A percentile compares a stretch with the other conserved stretches of the same genome.
These are phyloP conservation scores for Drosophila santomea DNA, from an alignment of 1,140 invertebrate species.

Conservation along the genomic window DNA sequence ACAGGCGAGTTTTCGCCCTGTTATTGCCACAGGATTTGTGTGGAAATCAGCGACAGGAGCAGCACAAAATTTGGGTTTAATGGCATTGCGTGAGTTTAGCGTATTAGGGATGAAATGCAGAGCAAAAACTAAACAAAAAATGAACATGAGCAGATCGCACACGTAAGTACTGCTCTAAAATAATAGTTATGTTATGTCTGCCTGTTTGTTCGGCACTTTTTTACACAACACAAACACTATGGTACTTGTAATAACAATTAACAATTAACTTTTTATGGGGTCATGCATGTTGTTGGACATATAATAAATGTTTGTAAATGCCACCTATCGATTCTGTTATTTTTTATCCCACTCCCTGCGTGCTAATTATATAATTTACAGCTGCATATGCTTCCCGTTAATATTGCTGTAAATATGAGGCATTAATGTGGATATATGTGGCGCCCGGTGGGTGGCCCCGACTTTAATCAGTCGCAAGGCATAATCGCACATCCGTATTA, in stretches of 20 bases:
- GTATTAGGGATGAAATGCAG: conserved; percentile 48
- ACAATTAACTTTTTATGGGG: conserved; percentile 59
- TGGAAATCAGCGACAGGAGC: conserved; percentile 25
- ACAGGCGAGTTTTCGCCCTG: conserved; percentile 66
- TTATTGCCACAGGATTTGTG: conserved; percentile 13
- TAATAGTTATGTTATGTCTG: conserved; percentile 32
- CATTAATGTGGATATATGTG: conserved; percentile 43
- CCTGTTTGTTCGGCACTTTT: conserved; percentile 20
- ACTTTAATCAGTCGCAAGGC: conserved; percentile 48
- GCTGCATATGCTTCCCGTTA: conserved; percentile 33
- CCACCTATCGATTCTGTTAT: conserved; percentile 34
- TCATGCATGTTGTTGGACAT: conserved; percentile 49
- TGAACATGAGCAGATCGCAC: conserved; percentile 53
- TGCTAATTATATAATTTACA: conserved; percentile 49
- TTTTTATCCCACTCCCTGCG: conserved; percentile 1
- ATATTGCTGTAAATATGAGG: conserved; percentile 49
- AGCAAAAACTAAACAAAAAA: background rate
- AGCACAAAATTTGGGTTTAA: conserved; percentile 75
- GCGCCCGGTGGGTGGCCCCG: conserved; percentile 10
- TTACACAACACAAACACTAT: conserved; percentile 29
- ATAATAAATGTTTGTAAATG: conserved; percentile 59
- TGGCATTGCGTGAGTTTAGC: conserved; percentile 68
- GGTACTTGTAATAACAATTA: conserved; percentile 57
- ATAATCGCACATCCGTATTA: conserved; percentile 13
- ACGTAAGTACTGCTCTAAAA: conserved; percentile 52